These are phyloP conservation scores for Fregata magnificens DNA, from an alignment of 2,113 vertebrate species.

Conservation along the genomic window DNA sequence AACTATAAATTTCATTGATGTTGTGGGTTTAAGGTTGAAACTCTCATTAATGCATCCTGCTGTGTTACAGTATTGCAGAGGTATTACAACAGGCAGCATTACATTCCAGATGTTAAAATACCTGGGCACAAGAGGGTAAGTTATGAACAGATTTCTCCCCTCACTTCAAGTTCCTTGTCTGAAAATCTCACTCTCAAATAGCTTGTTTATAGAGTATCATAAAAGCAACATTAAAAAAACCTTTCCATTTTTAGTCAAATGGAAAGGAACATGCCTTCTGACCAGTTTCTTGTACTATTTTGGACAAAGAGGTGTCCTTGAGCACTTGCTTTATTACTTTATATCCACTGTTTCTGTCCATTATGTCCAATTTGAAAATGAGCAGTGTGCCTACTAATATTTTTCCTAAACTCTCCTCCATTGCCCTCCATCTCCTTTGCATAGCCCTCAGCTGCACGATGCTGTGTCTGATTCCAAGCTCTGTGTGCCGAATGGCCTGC, in stretches of 20 bases:
- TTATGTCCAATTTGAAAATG: background rate
- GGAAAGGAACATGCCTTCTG: background rate
- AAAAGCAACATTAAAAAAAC: background rate
- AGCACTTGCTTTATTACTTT: background rate
- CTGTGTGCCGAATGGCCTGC: background rate
- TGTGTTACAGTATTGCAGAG: constrained; percentile 55
- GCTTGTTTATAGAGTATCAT: background rate
- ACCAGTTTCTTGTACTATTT: background rate
- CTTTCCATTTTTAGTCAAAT: background rate
- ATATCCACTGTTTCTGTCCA: background rate
- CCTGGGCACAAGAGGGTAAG: background rate
- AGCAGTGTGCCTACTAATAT: background rate
- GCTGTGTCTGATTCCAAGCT: background rate
- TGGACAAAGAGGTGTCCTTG: background rate
- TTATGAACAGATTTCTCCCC: background rate
- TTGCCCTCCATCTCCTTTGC: background rate
- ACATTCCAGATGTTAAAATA: constrained; percentile 62
- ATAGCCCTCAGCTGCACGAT: background rate
- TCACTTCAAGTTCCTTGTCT: background rate
- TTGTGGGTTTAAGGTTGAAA: constrained; percentile 53
- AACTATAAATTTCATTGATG: constrained; percentile 58
- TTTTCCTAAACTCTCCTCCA: background rate
- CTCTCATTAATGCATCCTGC: constrained; percentile 64
- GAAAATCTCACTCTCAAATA: background rate
- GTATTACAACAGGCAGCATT: constrained; percentile 45